Conservation (phyloP, 2,797 vertebrate species). For the Notamacropus eugenii region DNA sequence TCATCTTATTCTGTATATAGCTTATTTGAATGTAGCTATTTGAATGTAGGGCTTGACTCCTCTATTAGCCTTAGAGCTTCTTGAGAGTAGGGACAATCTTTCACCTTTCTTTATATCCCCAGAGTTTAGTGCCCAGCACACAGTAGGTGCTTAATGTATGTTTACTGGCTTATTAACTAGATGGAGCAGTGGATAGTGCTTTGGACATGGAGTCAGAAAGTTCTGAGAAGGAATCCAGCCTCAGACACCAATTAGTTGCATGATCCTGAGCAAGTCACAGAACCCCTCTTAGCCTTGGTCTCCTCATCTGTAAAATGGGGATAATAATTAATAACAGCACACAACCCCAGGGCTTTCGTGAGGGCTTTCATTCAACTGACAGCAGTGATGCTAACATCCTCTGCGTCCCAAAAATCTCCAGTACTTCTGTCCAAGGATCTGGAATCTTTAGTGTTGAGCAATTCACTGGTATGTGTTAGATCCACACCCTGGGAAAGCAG, state of each 20-base stretch:
- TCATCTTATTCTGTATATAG: background rate
- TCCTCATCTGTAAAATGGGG: background rate
- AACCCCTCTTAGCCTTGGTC: background rate
- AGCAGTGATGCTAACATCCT: background rate
- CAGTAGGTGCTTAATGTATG: background rate
- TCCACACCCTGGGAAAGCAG: background rate
- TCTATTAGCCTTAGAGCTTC: background rate
- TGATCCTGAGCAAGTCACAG: background rate
- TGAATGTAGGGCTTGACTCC: too few relatives aligned
- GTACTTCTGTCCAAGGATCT: background rate
- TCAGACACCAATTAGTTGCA: background rate
- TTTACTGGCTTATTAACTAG: background rate
- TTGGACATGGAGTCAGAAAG: background rate
- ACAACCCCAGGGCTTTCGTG: background rate
- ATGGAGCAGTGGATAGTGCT: background rate
- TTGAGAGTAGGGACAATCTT: background rate
- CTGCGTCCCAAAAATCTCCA: background rate
- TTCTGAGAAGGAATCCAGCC: background rate
- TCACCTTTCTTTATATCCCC: too few relatives aligned
- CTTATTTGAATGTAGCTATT: background rate
- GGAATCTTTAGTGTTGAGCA: background rate
- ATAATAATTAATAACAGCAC: background rate
- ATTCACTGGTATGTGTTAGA: background rate
- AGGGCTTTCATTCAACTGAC: background rate
- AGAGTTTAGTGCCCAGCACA: background rate